These are phyloP conservation scores for Macropodus opercularis DNA, from an alignment of 2,797 vertebrate genomes.

Conservation along the genomic window DNA sequence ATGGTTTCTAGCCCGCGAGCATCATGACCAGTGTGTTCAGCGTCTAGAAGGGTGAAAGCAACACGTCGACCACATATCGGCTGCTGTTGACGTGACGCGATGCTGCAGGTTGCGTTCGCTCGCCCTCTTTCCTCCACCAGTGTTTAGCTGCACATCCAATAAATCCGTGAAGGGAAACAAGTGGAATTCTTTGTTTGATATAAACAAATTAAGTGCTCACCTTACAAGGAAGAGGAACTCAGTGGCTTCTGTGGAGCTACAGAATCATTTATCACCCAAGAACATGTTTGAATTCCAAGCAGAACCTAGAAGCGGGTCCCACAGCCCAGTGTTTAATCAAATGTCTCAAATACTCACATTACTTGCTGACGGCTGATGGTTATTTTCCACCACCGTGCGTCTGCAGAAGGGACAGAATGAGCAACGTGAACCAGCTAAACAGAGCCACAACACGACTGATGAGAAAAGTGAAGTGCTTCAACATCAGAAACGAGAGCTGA, in stretches of 20 bases:
- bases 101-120: neutral
- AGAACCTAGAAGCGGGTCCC: neutral
- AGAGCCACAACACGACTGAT: neutral
- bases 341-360: neutral
- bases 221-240: neutral
- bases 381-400: neutral
- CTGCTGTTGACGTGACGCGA: too few species aligned
- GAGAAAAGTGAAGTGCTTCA: slow-evolving; percentile 25
- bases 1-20: neutral
- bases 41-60: too few species aligned
- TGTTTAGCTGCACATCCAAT: neutral
- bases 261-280: neutral
- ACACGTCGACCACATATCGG: too few species aligned
- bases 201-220: neutral
- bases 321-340: neutral
- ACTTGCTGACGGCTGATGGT: neutral
- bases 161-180: neutral
- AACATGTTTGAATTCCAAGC: neutral
- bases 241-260: neutral
- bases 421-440: neutral
- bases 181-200: neutral
- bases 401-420: neutral
- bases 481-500: neutral
- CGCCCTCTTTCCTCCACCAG: neutral
- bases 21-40: neutral